These are phyloP conservation scores for Anarrhichthys ocellatus DNA, from an alignment of 2,113 vertebrate genomes.

Conservation along the genomic window DNA sequence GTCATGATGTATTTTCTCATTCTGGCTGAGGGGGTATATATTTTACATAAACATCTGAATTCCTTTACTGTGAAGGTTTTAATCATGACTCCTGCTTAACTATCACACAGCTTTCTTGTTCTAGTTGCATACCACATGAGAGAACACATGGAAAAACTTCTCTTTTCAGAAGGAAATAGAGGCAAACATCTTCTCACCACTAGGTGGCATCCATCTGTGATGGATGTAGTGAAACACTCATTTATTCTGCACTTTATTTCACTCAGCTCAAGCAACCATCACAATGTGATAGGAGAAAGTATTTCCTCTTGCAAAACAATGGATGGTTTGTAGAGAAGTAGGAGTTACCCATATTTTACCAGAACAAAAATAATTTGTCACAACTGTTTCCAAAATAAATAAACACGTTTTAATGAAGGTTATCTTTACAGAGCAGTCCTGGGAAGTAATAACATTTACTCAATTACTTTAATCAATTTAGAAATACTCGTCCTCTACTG, in stretches of 20 bases:
- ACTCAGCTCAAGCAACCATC: background rate
- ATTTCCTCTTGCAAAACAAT: conserved; percentile 22
- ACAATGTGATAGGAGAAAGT: conserved; percentile 37
- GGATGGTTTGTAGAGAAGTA: conserved; percentile 5
- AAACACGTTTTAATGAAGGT: background rate
- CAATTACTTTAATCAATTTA: background rate
- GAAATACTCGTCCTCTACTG: background rate
- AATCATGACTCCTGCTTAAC: conserved; percentile 4
- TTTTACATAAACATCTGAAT: conserved; percentile 16
- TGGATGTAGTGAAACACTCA: background rate
- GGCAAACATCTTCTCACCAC: conserved; percentile 24
- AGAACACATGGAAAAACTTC: conserved; percentile 47
- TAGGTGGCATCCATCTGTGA: conserved; percentile 44
- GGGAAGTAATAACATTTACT: background rate
- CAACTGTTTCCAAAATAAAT: conserved; percentile 13
- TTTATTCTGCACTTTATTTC: background rate
- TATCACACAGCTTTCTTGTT: conserved; percentile 10
- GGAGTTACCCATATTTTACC: conserved; percentile 19
- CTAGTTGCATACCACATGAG: conserved; percentile 30
- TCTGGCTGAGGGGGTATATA: background rate
- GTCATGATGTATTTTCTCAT: background rate
- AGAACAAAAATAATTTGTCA: conserved; percentile 1
- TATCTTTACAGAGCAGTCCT: background rate
- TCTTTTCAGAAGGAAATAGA: background rate
- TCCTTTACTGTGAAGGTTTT: background rate